phyloP scores from a whole-genome alignment of 2,888 invertebrate genomes.

The Meteorus cinctellus region DNA sequence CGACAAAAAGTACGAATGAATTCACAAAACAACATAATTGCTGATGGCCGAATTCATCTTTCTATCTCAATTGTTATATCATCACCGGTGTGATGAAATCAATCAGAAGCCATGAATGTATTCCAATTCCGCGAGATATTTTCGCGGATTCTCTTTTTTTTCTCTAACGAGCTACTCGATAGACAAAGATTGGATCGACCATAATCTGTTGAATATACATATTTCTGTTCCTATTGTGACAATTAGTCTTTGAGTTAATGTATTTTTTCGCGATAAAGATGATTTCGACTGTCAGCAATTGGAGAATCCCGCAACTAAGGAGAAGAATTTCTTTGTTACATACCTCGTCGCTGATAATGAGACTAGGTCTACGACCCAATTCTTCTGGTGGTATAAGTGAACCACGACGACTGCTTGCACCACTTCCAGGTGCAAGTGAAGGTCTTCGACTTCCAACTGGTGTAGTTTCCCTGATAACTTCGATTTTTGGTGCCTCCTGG shows the following conservation, averaged over 20 bases:
- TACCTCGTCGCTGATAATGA: conserved; percentile 97
- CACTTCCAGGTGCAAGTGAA: conserved; percentile 82
- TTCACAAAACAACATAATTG: conserved; percentile 34
- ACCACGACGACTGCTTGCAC: conserved; percentile 83
- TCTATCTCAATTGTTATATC: not conserved
- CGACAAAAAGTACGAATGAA: conserved; percentile 29
- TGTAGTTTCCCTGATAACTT: conserved; percentile 86
- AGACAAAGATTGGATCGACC: too few species aligned
- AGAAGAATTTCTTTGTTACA: conserved; percentile 67
- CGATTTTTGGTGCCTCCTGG: conserved; percentile 86
- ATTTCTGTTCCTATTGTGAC: too few species aligned
- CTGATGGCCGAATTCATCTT: conserved; percentile 10
- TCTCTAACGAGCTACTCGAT: too few species aligned
- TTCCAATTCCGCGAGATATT: too few species aligned
- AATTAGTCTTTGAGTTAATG: too few species aligned
- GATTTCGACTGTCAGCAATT: conserved; percentile 14
- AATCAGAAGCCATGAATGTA: not conserved
- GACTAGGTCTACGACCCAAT: conserved; percentile 89
- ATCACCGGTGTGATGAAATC: not conserved
- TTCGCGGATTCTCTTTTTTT: too few species aligned
- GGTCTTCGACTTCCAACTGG: conserved; percentile 83
- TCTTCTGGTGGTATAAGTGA: conserved; percentile 92
- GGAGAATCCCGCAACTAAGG: not conserved
- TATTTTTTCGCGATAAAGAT: not conserved
- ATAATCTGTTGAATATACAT: too few species aligned